Percentiles rank a stretch among this genome's conserved stretches.
These are phyloP conservation scores for Nymphalis c-album DNA, from an alignment of 2,888 invertebrate species.

Conservation along the genomic window DNA sequence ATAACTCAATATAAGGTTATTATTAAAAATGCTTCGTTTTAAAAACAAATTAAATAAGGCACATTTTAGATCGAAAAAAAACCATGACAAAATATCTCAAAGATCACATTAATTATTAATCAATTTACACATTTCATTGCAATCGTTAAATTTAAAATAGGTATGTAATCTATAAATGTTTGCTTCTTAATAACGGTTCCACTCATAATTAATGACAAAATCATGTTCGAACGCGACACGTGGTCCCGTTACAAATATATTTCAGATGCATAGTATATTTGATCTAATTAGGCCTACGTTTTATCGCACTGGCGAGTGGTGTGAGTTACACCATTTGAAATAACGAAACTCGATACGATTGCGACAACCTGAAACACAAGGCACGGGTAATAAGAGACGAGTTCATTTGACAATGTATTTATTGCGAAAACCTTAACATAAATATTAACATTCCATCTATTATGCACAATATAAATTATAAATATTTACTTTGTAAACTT, in stretches of 20 bases:
- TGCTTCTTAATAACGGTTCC: too few species aligned
- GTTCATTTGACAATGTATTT: slow-evolving; percentile 48
- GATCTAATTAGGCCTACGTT: slow-evolving; percentile 8
- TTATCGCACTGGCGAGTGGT: slow-evolving; percentile 4
- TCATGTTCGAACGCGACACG: too few species aligned
- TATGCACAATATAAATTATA: slow-evolving; percentile 50
- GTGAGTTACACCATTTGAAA: neutral
- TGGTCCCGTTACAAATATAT: neutral
- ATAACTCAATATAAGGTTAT: too few species aligned
- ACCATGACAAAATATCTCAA: too few species aligned
- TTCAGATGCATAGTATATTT: neutral
- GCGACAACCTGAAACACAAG: slow-evolving; percentile 12
- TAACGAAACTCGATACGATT: slow-evolving; percentile 11
- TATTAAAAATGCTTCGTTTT: too few species aligned
- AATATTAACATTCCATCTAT: slow-evolving; percentile 58
- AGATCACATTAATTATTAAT: too few species aligned
- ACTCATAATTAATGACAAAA: too few species aligned
- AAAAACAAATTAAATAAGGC: too few species aligned
- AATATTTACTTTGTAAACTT: slow-evolving; percentile 50
- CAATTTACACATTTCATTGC: too few species aligned
- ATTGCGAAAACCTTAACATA: slow-evolving; percentile 55
- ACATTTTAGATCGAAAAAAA: too few species aligned
- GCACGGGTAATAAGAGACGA: slow-evolving; percentile 20
- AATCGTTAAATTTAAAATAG: too few species aligned
- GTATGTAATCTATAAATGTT: too few species aligned